Evolutionary conservation across 2,797 vertebrate species (phyloP).

Genomic region (Lates japonicus): DNA sequence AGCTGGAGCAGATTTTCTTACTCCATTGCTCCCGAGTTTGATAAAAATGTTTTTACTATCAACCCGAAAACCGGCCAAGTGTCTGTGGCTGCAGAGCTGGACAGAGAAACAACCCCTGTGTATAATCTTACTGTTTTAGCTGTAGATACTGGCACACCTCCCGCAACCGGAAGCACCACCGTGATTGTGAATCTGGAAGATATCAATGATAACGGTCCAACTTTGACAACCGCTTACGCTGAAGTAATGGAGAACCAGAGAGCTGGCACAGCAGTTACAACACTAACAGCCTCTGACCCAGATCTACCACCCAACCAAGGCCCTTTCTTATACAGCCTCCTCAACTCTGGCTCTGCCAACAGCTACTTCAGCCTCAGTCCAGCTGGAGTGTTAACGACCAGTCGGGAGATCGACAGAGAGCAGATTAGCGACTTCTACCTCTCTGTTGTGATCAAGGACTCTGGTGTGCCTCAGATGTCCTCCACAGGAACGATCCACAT

Average conservation of each 20-base stretch:
- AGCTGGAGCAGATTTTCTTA: constrained; percentile 99
- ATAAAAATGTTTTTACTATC: constrained; percentile 92
- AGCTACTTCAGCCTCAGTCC: constrained; percentile 94
- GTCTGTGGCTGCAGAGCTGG: constrained; percentile 93
- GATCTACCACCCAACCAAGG: constrained; percentile 98
- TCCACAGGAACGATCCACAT: constrained; percentile 96
- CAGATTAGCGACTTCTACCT: constrained; percentile 95
- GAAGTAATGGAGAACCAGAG: constrained; percentile 95
- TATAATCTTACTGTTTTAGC: constrained; percentile 95
- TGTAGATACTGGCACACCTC: constrained; percentile 92
- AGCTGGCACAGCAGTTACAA: constrained; percentile 91
- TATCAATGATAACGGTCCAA: constrained; percentile 97
- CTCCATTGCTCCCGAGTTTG: constrained; percentile 89
- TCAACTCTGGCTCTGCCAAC: constrained; percentile 90
- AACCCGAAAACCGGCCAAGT: constrained; percentile 96
- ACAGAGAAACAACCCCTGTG: constrained; percentile 92
- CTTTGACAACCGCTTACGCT: constrained; percentile 87
- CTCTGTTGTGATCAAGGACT: constrained; percentile 93
- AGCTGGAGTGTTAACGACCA: constrained; percentile 91
- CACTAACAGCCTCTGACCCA: constrained; percentile 90
- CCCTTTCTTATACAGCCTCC: constrained; percentile 93
- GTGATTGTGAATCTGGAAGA: constrained; percentile 95
- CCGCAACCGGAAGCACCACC: constrained; percentile 93
- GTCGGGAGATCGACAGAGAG: constrained; percentile 95
- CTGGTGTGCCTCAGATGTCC: constrained; percentile 97